Percentiles rank a stretch among this genome's conserved stretches.
Conservation (phyloP, 2,797 vertebrate species). For the Myotis pilosus region DNA sequence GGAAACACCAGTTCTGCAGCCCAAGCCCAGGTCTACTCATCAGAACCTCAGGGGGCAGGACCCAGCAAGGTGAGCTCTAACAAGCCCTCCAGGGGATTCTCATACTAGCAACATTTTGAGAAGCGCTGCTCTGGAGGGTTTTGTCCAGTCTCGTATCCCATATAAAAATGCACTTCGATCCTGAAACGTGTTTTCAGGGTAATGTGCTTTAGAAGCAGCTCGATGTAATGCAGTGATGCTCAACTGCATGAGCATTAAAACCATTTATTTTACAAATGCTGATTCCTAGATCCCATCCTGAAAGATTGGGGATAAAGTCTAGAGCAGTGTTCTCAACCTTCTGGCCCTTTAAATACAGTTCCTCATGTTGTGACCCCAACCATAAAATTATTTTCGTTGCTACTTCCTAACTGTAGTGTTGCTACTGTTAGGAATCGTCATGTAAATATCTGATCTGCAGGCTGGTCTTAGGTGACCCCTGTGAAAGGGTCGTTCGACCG, state of each 20-base stretch:
- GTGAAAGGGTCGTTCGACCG: too few relatives aligned
- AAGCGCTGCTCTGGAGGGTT: background rate
- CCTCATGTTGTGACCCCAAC: too few relatives aligned
- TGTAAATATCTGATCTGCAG: too few relatives aligned
- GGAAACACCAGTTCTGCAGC: background rate
- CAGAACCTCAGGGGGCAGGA: background rate
- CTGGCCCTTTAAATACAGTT: too few relatives aligned
- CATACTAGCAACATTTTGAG: background rate
- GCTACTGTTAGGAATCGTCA: too few relatives aligned
- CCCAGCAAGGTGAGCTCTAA: background rate
- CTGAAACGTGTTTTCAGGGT: background rate
- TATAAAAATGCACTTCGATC: background rate
- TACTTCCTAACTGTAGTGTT: too few relatives aligned
- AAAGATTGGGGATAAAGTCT: background rate
- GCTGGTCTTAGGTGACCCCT: too few relatives aligned
- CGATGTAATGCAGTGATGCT: background rate
- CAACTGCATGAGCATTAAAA: background rate
- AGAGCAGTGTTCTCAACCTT: too few relatives aligned
- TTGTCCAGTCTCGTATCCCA: background rate
- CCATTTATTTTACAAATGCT: background rate
- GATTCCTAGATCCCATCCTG: background rate
- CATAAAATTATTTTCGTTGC: too few relatives aligned
- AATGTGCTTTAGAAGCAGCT: background rate
- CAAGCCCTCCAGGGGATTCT: background rate
- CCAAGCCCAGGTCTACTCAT: background rate